Evolutionary conservation across 2,888 invertebrate species (phyloP), one percentile per base, ranked within the genome.

Genomic region (Lasiommata megera): DNA sequence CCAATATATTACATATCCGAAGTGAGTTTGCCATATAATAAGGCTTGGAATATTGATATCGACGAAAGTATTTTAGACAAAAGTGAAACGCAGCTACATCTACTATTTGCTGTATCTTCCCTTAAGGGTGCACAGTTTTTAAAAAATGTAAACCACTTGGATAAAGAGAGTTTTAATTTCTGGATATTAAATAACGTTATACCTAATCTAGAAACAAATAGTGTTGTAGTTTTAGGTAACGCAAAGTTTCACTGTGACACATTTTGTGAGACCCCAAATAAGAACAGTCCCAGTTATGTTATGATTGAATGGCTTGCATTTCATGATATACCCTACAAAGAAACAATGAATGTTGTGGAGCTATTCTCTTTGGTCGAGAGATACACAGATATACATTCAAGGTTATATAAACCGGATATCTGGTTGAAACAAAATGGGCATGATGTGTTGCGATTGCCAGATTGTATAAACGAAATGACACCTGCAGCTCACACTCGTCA

Each of bases 241-340:
- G 28, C 44, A 14, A 40, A 50, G 11, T 44, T 53, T 18, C 55
- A 55, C 34, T 55, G 47, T 8, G 61, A 53, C 23, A 34, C 16
- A 18, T 38, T n/a, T 29, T 61, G 58, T 18, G 23, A 40, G 12
- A 53, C 38, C 8, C 53, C 53, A 6, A 40, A 34, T 9, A 23
- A 37, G 23, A 48, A 47, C n/a, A 61, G 61, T 38, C 43, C 55
- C 2, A 58, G 48, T 58, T 31, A 37, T 38, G 56, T 58, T 14
- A 56, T 61, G 12, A 50, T 40, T 14, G 58, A 61, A 23, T 61
- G 61, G 61, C 58, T 61, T 11, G 16, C 34, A 36, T 40, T 53
- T 28, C 58, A 61, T 17, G 31, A 53, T 16, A 12, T 61, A 38
- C 58, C 58, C 1, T 56, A 29, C 29, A 47, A 1, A n/a, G 14